A percentile compares a stretch with the other conserved stretches of the same genome.
Conservation (phyloP, 2,888 invertebrate species). For the Aphelenchoides bicaudatus region DNA sequence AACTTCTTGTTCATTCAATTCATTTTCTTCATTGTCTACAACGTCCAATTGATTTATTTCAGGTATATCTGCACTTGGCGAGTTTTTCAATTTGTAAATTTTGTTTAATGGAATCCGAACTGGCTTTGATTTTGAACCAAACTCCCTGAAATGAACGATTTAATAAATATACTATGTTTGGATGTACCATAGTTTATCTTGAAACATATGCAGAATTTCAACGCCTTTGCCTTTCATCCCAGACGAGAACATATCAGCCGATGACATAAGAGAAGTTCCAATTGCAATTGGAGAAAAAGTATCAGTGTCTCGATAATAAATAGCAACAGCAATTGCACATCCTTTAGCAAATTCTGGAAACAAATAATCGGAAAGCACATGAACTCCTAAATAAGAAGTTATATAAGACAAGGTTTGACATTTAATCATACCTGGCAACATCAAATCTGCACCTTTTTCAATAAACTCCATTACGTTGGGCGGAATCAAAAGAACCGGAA, state of each 20-base stretch:
- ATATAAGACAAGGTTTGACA: conserved; percentile 15
- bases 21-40: not conserved
- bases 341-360: conserved; percentile 39
- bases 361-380: conserved; percentile 22
- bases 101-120: no score
- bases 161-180: not conserved
- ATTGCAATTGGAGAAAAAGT: conserved; percentile 49
- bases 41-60: not conserved
- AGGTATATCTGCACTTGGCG: not conserved
- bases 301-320: conserved; percentile 6
- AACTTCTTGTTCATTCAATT: not conserved
- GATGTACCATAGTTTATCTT: conserved; percentile 48
- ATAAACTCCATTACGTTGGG: conserved; percentile 41
- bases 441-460: conserved; percentile 56
- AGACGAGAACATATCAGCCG: conserved; percentile 39
- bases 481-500: conserved; percentile 45
- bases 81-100: no score
- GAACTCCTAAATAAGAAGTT: conserved; percentile 28
- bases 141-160: conserved; percentile 11
- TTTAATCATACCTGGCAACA: conserved; percentile 52
- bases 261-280: conserved; percentile 48
- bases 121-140: conserved; percentile 8
- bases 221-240: conserved; percentile 51
- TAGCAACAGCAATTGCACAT: conserved; percentile 39
- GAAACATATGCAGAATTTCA: conserved; percentile 45